A percentile compares a stretch with the other conserved stretches of the same genome.
These are phyloP conservation scores for Pasiphila rectangulata DNA, from an alignment of 2,888 invertebrate species.

Conservation along the genomic window DNA sequence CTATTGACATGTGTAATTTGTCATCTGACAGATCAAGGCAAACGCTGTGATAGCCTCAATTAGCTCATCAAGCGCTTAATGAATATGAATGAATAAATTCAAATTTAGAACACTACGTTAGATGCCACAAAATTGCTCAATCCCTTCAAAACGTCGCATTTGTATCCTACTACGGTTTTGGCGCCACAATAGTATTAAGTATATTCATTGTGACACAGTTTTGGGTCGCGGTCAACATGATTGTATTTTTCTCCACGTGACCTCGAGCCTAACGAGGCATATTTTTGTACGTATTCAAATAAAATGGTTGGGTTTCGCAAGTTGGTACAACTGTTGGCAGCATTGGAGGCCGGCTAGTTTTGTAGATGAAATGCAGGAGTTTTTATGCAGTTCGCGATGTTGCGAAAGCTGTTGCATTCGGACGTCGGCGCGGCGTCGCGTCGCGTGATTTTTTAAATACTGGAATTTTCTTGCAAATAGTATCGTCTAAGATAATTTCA, in stretches of 20 bases:
- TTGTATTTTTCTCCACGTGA: conserved; percentile 51
- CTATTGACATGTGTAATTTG: too few species aligned
- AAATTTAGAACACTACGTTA: background rate
- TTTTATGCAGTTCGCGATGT: background rate
- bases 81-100: too few species aligned
- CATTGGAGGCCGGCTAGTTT: conserved; percentile 13
- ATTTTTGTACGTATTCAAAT: conserved; percentile 46
- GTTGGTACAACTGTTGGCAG: conserved; percentile 13
- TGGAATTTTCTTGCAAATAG: too few species aligned
- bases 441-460: too few species aligned
- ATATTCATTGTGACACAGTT: too few species aligned
- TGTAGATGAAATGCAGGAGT: conserved; percentile 2
- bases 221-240: conserved; percentile 61
- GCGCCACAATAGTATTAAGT: conserved; percentile 31
- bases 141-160: background rate
- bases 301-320: conserved; percentile 33
- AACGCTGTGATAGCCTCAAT: too few species aligned
- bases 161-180: conserved; percentile 7
- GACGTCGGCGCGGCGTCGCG: too few species aligned
- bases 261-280: conserved; percentile 55
- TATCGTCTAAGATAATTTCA: too few species aligned
- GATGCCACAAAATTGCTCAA: too few species aligned
- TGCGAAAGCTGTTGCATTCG: too few species aligned
- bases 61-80: too few species aligned
- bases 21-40: too few species aligned